Percentiles rank a stretch among this genome's conserved stretches.
phyloP scores from a whole-genome alignment of 2,113 vertebrate genomes.

The Indri indri region DNA sequence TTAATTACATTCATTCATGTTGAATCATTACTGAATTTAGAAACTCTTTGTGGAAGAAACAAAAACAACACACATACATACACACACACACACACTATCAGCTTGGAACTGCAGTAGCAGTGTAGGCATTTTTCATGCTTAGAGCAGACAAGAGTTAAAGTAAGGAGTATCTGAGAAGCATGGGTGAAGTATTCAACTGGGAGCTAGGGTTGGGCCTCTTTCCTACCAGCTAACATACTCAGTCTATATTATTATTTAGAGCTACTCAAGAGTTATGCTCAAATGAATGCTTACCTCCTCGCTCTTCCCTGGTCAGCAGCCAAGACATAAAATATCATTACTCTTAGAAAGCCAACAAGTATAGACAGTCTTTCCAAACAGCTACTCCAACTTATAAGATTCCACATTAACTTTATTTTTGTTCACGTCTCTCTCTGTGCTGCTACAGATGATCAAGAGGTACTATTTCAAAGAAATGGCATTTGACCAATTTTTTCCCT shows the following conservation, averaged over 20 bases:
- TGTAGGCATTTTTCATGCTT: not conserved
- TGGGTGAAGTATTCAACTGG: not conserved
- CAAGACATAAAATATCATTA: not conserved
- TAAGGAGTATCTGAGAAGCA: not conserved
- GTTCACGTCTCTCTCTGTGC: not conserved
- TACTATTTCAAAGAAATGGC: conserved; percentile 41
- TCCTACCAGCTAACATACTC: not conserved
- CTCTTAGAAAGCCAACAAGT: not conserved
- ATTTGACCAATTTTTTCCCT: not conserved
- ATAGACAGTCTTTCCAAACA: not conserved
- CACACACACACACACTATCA: not conserved
- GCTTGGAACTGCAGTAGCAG: accelerated
- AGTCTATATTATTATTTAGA: not conserved
- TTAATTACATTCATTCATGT: not conserved
- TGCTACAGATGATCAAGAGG: not conserved
- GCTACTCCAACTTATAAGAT: not conserved
- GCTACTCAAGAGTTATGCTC: not conserved
- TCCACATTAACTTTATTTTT: not conserved
- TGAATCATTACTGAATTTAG: not conserved
- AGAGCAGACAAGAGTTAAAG: not conserved
- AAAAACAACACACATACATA: not conserved
- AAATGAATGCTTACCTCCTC: not conserved
- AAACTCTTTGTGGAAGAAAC: not conserved
- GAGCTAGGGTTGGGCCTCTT: not conserved
- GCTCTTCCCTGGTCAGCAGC: not conserved